These are phyloP conservation scores for Phlogophora meticulosa DNA, from an alignment of 2,888 invertebrate genomes.

Conservation along the genomic window DNA sequence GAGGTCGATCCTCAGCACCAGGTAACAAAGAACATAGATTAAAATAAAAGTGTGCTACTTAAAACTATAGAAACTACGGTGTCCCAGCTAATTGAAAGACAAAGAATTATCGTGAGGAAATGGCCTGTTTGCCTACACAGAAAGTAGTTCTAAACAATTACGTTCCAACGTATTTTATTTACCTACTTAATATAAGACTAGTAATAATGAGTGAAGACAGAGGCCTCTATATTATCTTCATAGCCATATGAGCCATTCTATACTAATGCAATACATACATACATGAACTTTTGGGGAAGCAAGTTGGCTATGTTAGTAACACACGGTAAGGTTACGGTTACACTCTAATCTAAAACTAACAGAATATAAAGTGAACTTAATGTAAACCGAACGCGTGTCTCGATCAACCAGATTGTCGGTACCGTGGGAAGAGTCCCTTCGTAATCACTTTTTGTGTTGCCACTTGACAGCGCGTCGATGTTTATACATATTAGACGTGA, in stretches of 20 bases:
- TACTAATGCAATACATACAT: too few relatives aligned
- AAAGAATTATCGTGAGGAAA: slow-evolving; percentile 1
- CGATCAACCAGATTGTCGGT: too few relatives aligned
- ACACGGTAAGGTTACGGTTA: too few relatives aligned
- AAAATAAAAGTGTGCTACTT: neutral
- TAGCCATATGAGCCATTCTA: neutral
- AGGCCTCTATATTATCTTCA: neutral
- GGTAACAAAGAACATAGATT: neutral
- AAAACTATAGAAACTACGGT: neutral
- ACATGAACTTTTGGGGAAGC: too few relatives aligned
- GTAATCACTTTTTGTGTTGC: too few relatives aligned
- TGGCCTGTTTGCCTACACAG: neutral
- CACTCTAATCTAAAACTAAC: too few relatives aligned
- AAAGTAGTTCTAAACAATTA: slow-evolving; percentile 28
- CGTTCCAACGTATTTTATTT: neutral
- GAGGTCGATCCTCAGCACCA: neutral
- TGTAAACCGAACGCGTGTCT: too few relatives aligned
- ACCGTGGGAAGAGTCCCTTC: too few relatives aligned
- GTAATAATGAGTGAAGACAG: neutral
- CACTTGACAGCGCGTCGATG: too few relatives aligned
- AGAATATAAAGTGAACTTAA: too few relatives aligned
- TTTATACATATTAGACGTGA: too few relatives aligned
- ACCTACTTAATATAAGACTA: neutral
- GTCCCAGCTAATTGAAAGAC: neutral
- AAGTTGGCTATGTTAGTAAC: too few relatives aligned